phyloP scores from a whole-genome alignment of 2,888 invertebrate species.

The Aspidiotus destructor region DNA sequence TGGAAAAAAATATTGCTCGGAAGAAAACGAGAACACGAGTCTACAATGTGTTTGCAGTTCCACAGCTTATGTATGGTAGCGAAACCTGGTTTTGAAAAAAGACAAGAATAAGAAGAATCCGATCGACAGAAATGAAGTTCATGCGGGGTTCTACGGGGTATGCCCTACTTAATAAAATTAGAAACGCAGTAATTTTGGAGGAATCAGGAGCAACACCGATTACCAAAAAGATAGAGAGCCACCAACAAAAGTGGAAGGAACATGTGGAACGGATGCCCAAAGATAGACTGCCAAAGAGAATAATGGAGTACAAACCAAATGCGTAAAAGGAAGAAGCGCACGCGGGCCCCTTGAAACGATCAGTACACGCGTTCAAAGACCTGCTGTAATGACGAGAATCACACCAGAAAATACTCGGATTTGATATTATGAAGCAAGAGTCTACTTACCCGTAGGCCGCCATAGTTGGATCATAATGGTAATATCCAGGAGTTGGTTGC shows the following conservation, averaged over 20 bases:
- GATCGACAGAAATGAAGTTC: neutral
- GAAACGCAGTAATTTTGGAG: neutral
- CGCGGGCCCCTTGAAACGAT: too few species aligned
- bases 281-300: neutral
- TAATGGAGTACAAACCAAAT: neutral
- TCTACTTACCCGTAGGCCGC: slow-evolving; percentile 83
- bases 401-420: too few species aligned
- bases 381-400: too few species aligned
- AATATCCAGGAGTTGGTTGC: slow-evolving; percentile 83
- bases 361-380: too few species aligned
- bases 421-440: neutral
- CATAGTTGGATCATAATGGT: slow-evolving; percentile 85
- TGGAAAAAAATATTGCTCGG: neutral
- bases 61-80: neutral
- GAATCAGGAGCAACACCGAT: neutral
- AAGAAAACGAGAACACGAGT: neutral
- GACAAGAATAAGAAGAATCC: neutral
- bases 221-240: neutral
- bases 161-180: neutral
- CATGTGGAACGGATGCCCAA: neutral
- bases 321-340: neutral
- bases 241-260: neutral
- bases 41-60: neutral
- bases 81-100: neutral
- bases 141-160: neutral